phyloP scores from a whole-genome alignment of 2,797 vertebrate genomes.

The Hemitrygon akajei region DNA sequence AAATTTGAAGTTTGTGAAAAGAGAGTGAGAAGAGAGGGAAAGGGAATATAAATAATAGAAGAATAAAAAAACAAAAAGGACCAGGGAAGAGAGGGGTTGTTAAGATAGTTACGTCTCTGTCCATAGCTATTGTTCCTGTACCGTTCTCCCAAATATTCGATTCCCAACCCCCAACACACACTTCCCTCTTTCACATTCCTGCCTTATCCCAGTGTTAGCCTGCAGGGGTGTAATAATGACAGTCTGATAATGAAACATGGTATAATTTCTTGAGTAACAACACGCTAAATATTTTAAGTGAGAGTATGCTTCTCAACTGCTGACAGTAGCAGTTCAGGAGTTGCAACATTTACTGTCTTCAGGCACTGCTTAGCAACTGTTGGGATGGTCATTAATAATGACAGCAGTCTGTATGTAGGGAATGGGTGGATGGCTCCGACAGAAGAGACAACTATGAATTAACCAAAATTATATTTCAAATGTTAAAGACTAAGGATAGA shows the following conservation, averaged over 20 bases:
- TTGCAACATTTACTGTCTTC: background rate
- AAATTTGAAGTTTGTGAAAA: background rate
- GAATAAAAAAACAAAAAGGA: background rate
- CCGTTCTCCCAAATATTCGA: background rate
- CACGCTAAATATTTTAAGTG: background rate
- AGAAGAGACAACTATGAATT: background rate
- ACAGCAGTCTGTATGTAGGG: background rate
- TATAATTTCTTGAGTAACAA: background rate
- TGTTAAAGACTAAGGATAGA: background rate
- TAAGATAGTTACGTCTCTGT: background rate
- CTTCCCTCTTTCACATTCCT: background rate
- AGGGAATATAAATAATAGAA: background rate
- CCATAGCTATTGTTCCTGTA: background rate
- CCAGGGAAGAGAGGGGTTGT: background rate
- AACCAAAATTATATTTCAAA: background rate
- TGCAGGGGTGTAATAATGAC: background rate
- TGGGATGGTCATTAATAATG: background rate
- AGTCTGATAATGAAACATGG: background rate
- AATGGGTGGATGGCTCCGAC: background rate
- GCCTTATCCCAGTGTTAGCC: background rate
- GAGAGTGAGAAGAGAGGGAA: background rate
- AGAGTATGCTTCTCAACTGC: background rate
- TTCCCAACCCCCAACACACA: background rate
- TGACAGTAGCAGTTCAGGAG: background rate
- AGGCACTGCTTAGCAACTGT: background rate